These are phyloP conservation scores for Chrysopilus asiliformis DNA, from an alignment of 2,888 invertebrate genomes.

Conservation along the genomic window DNA sequence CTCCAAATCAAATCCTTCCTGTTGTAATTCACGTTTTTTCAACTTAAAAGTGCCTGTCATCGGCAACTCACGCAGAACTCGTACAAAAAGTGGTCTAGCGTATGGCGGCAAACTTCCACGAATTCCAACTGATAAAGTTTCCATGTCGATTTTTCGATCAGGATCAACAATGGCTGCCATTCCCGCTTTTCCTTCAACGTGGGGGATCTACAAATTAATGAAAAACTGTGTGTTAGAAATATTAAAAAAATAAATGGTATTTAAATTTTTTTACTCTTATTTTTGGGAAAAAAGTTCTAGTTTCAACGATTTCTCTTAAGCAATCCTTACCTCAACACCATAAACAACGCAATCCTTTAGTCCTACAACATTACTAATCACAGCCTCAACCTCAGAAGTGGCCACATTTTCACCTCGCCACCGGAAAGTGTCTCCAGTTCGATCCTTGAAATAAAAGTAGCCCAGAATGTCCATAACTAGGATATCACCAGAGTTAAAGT, in stretches of 20 bases:
- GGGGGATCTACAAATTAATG: slow-evolving; percentile 47
- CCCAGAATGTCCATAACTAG: slow-evolving; percentile 84
- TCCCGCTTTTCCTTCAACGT: slow-evolving; percentile 76
- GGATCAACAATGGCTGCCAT: slow-evolving; percentile 84
- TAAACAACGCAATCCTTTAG: slow-evolving; percentile 75
- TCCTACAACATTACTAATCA: slow-evolving; percentile 61
- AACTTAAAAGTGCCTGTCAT: slow-evolving; percentile 85
- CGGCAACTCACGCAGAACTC: slow-evolving; percentile 64
- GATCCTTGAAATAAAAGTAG: slow-evolving; percentile 84
- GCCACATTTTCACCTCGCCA: slow-evolving; percentile 98
- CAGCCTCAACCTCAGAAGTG: slow-evolving; percentile 88
- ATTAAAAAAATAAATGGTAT: background rate
- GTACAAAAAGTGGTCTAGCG: slow-evolving; percentile 78
- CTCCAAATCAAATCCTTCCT: slow-evolving; percentile 68
- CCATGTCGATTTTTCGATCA: slow-evolving; percentile 43
- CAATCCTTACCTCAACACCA: slow-evolving; percentile 70
- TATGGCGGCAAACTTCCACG: slow-evolving; percentile 65
- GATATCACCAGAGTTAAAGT: slow-evolving; percentile 85
- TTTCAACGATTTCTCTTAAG: too few species aligned
- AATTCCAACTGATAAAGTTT: slow-evolving; percentile 47
- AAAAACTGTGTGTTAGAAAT: background rate
- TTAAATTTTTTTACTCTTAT: background rate
- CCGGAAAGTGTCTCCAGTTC: slow-evolving; percentile 71
- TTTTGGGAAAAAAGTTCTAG: background rate
- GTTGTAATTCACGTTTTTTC: slow-evolving; percentile 74